phyloP scores from a whole-genome alignment of 2,888 invertebrate species.

The Pegoplata infirma region DNA sequence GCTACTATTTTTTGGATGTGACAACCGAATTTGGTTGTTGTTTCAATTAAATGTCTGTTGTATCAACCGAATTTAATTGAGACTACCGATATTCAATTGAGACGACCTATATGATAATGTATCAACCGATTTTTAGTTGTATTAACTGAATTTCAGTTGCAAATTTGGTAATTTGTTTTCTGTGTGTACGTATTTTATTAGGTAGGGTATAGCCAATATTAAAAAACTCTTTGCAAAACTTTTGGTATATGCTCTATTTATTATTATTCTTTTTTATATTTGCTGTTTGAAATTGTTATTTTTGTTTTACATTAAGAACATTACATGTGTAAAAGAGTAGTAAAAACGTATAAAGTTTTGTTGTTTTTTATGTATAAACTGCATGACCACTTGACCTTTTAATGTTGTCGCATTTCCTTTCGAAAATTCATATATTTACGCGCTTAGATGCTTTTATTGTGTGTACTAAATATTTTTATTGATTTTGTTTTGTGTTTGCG shows the following conservation, averaged over 20 bases:
- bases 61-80: too few relatives aligned
- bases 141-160: too few relatives aligned
- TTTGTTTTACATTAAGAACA: background rate
- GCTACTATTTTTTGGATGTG: too few relatives aligned
- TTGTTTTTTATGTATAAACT: conserved; percentile 8
- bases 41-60: too few relatives aligned
- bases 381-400: conserved; percentile 40
- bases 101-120: too few relatives aligned
- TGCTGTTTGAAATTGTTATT: background rate
- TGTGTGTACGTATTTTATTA: too few relatives aligned
- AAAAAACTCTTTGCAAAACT: conserved; percentile 18
- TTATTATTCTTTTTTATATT: conserved; percentile 13
- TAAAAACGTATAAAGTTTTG: conserved; percentile 16
- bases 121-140: too few relatives aligned
- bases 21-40: too few relatives aligned
- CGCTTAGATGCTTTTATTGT: background rate
- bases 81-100: too few relatives aligned
- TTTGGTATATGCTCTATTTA: conserved; percentile 1
- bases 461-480: conserved; percentile 15
- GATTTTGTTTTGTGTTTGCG: conserved; percentile 10
- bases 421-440: conserved; percentile 11
- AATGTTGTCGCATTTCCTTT: conserved; percentile 47
- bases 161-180: too few relatives aligned
- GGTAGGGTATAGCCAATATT: background rate
- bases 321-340: conserved; percentile 22